Base-by-base conservation (phyloP, 1,140 invertebrate species). In the Diabrotica undecimpunctata region DNA sequence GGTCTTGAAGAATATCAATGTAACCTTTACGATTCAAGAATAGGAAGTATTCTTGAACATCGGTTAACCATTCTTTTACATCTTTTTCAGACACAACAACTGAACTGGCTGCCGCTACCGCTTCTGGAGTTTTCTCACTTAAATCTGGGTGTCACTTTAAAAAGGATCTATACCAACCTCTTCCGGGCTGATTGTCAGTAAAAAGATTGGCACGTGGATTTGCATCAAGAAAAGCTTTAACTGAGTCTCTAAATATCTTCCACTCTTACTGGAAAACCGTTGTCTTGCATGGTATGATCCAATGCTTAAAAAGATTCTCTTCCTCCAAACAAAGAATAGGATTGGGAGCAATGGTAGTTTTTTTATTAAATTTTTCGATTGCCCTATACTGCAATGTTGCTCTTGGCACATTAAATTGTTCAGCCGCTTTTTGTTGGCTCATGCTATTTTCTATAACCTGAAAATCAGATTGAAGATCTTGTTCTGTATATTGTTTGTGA, bases 241-340 rank as follows among this genome's bases (percentile, higher is more conserved):
- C 70, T 54, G 41, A 59, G 5, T 56, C 57, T 53, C n/a, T 65
- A 54, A 11, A 72, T 7, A 55, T 71, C 65, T 61, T 69, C 63
- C 14, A 61, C 68, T 62, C 62, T 66, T 12, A 63, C 46, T 9
- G 70, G 66, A 65, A 72, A 36, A 66, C 66, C 62, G 53, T 67
- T 65, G 41, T 65, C 10, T 39, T 12, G 36, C 25, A 54, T 38
- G 62, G 12, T 13, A 65, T 11, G 51, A 72, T 64, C 68, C 70
- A 73, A 6, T 64, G 12, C 25, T 62, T 67, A 36, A 72, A 60
- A 35, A 37, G 39, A 5, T 61, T n/a, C 58, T 69, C 70, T 66
- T 70, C 67, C 52, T 63, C 64, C 12, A 36, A 6, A 10, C 58
- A 53, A 10, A 69, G 50, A 25, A 74, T 64, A n/a, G 65, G 69